A percentile compares a stretch with the other conserved stretches of the same genome.
phyloP scores from a whole-genome alignment of 2,888 invertebrate genomes.

The Choristoneura rosaceana region DNA sequence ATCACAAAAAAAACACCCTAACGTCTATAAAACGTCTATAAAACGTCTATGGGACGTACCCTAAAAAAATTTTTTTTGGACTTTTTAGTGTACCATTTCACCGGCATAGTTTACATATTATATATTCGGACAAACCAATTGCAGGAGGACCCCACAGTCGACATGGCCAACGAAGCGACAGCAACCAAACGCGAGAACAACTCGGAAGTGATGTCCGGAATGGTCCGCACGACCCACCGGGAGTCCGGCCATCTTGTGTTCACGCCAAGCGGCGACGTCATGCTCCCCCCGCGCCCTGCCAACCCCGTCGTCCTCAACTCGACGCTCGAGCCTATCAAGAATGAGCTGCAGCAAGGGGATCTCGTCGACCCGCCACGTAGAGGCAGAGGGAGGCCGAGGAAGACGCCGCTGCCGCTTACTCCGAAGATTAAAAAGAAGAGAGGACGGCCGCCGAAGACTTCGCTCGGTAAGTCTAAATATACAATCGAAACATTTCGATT shows the following conservation, averaged over 20 bases:
- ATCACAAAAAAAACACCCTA: too few relatives aligned
- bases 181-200: slow-evolving; percentile 69
- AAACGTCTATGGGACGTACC: too few relatives aligned
- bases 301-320: slow-evolving; percentile 60
- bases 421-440: slow-evolving; percentile 79
- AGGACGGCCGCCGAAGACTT: slow-evolving; percentile 80
- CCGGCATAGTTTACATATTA: too few relatives aligned
- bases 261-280: slow-evolving; percentile 80
- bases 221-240: slow-evolving; percentile 81
- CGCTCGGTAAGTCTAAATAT: slow-evolving; percentile 65
- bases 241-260: slow-evolving; percentile 79
- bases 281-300: slow-evolving; percentile 72
- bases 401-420: slow-evolving; percentile 80
- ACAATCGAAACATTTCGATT: too few relatives aligned
- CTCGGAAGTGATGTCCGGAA: slow-evolving; percentile 79
- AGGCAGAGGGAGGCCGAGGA: slow-evolving; percentile 82
- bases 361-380: slow-evolving; percentile 74
- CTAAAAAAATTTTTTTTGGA: too few relatives aligned
- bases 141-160: slow-evolving; percentile 82
- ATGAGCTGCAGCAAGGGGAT: slow-evolving; percentile 57
- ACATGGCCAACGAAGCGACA: slow-evolving; percentile 68
- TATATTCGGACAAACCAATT: neutral
- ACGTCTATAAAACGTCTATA: too few relatives aligned
- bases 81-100: too few relatives aligned
- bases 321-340: slow-evolving; percentile 57